Base-by-base conservation (phyloP, 2,888 invertebrate genomes). In the Archips xylosteana region DNA sequence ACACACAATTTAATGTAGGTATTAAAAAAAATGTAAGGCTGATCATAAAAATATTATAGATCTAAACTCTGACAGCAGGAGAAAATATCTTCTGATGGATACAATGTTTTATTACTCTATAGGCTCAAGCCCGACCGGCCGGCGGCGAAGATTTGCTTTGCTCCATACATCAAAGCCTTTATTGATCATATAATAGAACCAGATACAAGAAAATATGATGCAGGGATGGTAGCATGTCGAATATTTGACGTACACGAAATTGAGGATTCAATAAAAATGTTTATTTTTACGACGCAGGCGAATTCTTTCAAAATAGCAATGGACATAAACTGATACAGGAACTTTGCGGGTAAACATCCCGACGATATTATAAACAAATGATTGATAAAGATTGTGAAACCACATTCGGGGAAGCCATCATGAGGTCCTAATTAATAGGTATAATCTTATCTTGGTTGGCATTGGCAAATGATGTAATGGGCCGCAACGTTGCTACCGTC, bases 261-360 rank as follows among this genome's bases (percentile, higher is more conserved):
- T 45, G 42, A 12, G 54, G 34, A 70, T 63, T 63, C 65, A 65
- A 57, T 49, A 70, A 68, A 54, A 54, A 32, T 70, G 72, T 69
- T 70, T 69, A 71, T 45, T 71, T 70, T 71, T 71, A 67, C 69
- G 61, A 51, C 36, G 42, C 65, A 57, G 69, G 70, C 70, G 60
- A 71, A 68, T 66, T 67, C 62, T n/a, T 34, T 83, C 83, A 83
- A 82, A 82, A 76, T 79, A 81, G 78, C 78, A 80, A 79, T 54
- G 59, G 32, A 34, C 60, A 72, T 76, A 76, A 69, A 78, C 36
- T 81, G 77, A 78, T 60, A 77, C 82, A 82, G 87, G 87, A 88
- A 83, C 81, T 79, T 83, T 80, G 82, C 78, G 82, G 83, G 75
- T 83, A 85, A 86, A 87, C 87, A 84, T 85, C 82, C 85, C 78